Base-by-base conservation (phyloP, 2,797 vertebrate genomes). In the Enteromius treurensis region DNA sequence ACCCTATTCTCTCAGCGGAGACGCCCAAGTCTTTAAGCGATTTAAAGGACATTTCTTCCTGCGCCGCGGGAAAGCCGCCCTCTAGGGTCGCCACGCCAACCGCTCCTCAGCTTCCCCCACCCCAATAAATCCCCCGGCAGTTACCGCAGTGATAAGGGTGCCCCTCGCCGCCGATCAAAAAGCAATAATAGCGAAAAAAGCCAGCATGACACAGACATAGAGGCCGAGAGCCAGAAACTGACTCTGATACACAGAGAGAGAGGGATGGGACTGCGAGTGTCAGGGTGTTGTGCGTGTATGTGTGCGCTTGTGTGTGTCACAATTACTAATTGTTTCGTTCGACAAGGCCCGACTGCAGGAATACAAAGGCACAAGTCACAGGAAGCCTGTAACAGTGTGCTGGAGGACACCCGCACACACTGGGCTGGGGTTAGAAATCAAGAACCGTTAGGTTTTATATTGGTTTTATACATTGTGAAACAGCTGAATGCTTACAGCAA, bases 11-110 rank as follows among this genome's bases (percentile, higher is more conserved):
- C 91, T 95, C 94, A 1, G 94, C 93, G 82, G 94, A 95, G 89
- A 94, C 93, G 88, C 93, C 94, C 87, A 94, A 89, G 91, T 95
- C 94, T 91, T 94, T 95, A 87, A 95, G 91, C 75, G 93, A 93
- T 91, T 90, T 92, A 91, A 95, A 94, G 89, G 93, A 94, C 94
- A 95, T 95, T 92, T 92, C 93, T 77, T 13, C 89, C 88, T 90
- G 89, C 87, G 91, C 91, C 47, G 14, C 23, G 29, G 73, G 19
- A 37, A 64, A 55, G 55, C 79, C 53, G 62, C 79, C 69, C 42
- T 42, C 68, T 84, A 14, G n/a, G 74, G 90, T 92, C 92, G 91
- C 92, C 87, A 47, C 89, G 89, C 91, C 90, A 84, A 88, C 83
- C 68, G 76, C 90, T 92, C 79, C 89, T 84, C 23, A 81, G 88